Conservation (phyloP, 2,113 vertebrate genomes). For the Phyllostomus discolor region DNA sequence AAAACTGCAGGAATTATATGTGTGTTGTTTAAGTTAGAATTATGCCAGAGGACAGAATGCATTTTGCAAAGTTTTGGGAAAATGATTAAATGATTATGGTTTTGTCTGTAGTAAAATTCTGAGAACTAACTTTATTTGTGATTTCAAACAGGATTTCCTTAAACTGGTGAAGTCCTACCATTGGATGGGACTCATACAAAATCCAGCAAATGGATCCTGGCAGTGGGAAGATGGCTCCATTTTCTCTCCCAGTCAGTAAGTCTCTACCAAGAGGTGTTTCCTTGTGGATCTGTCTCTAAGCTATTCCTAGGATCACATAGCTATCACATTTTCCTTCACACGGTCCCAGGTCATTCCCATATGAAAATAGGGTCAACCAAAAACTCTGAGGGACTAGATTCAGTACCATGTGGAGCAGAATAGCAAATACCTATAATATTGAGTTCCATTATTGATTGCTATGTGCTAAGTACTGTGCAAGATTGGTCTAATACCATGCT, state of each 20-base stretch:
- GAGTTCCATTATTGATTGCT: not conserved
- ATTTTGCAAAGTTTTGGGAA: not conserved
- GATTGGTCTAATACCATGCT: not conserved
- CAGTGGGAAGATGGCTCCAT: constrained; percentile 63
- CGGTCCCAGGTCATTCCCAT: not conserved
- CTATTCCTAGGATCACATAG: not conserved
- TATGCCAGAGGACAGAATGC: not conserved
- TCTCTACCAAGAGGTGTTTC: not conserved
- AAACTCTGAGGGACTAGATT: not conserved
- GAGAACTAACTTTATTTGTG: not conserved
- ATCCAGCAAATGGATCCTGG: constrained; percentile 14
- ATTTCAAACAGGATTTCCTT: constrained; percentile 57
- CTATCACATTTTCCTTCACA: not conserved
- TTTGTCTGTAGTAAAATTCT: not conserved
- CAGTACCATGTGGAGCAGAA: not conserved
- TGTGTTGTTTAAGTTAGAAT: not conserved
- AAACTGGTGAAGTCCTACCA: constrained; percentile 61
- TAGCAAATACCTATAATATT: not conserved
- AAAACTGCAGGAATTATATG: not conserved
- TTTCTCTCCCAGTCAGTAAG: constrained; percentile 37
- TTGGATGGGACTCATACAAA: constrained; percentile 43
- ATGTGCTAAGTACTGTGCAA: not conserved
- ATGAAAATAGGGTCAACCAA: not conserved
- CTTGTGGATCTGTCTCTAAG: not conserved
- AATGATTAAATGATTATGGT: not conserved